Base-by-base conservation (phyloP, 2,797 vertebrate species). In the Dipus sagitta region DNA sequence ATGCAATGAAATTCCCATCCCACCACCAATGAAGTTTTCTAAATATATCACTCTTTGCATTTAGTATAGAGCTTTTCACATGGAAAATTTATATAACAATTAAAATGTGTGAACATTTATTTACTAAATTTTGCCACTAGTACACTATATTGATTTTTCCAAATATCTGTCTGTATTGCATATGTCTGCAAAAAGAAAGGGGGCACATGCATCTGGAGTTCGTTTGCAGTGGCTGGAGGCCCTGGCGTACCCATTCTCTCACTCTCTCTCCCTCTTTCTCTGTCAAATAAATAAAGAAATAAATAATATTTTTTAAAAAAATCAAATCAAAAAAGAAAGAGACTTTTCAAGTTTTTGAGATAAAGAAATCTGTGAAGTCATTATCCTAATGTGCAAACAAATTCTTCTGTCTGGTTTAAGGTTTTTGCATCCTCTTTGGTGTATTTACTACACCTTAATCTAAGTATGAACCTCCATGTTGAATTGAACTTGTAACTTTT, bases 391-490 rank as follows among this genome's bases (percentile, higher is more conserved):
- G 67, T 88, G 88, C 70, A 86, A 86, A 91, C 96, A 95, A 97
- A 95, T 95, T 47, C 38, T 96, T 74, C 42, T 75, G 38, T 18
- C 15, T 6, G 91, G 77, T 97, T 97, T 68, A 94, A 96, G 96
- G 70, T 38, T 93, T 97, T 97, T 92, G 86, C 20, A 95, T 77
- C 54, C 32, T 23, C 95, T 97, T 97, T 97, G 70, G 88, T 95
- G 15, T 71, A 75, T 97, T 96, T 97, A 96, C 96, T 91, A 90
- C 92, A 95, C 82, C 67, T 83, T 65, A 88, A 94, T 60, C 21
- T 92, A 91, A 95, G 77, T 38, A 87, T 75, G 38, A 18, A 52
- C 24, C 91, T 97, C 67, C 75, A 93, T 64, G 79, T 81, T 74
- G 89, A 96, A 94, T 62, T 94, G 90, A 91, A 97, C 97, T 79